phyloP scores from a whole-genome alignment of 2,797 vertebrate genomes.

The Enteromius anoplus region DNA sequence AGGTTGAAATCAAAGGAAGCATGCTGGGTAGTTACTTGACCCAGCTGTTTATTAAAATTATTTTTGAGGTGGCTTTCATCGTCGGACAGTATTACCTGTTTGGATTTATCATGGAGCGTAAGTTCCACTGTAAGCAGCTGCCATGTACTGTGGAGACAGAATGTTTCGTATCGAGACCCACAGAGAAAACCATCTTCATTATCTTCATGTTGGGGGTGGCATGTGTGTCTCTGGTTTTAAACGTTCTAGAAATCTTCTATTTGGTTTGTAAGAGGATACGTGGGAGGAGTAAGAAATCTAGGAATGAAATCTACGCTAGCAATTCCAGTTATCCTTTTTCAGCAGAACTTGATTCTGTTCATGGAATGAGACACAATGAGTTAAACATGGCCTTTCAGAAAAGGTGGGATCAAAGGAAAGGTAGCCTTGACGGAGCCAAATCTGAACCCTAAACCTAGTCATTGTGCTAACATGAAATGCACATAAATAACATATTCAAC shows the following conservation, averaged over 20 bases:
- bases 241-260: constrained; percentile 80
- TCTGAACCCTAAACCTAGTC: neutral
- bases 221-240: constrained; percentile 84
- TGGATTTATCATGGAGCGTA: constrained; percentile 75
- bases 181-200: constrained; percentile 90
- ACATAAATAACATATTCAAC: neutral
- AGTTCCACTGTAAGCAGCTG: constrained; percentile 75
- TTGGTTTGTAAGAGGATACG: constrained; percentile 67
- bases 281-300: neutral
- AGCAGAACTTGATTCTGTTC: neutral
- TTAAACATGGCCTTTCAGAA: constrained; percentile 36
- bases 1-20: constrained; percentile 81
- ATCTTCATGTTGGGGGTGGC: constrained; percentile 90
- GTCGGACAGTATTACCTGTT: constrained; percentile 90
- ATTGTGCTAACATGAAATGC: neutral
- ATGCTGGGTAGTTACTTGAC: constrained; percentile 84
- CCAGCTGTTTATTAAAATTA: constrained; percentile 84
- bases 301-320: fast-evolving
- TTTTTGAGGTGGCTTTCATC: constrained; percentile 86
- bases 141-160: constrained; percentile 78
- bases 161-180: constrained; percentile 89
- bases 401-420: neutral
- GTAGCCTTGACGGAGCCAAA: neutral
- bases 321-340: neutral
- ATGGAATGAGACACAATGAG: constrained; percentile 41